Percentiles rank a stretch among this genome's conserved stretches.
phyloP scores from a whole-genome alignment of 2,113 vertebrate species.

The Pituophis catenifer region DNA sequence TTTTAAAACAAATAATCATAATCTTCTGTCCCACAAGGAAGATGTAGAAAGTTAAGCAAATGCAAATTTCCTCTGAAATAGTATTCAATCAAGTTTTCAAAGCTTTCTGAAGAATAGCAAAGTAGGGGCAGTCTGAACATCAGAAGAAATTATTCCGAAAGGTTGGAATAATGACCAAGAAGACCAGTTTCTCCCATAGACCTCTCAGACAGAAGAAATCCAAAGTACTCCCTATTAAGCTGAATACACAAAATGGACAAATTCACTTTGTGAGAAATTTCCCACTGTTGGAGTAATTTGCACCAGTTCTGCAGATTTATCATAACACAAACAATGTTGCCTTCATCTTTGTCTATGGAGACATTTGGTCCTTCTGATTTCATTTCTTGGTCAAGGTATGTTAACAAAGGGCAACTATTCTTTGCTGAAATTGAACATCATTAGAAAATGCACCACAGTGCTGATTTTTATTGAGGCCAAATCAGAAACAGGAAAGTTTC shows the following conservation, averaged over 20 bases:
- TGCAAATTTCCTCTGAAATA: background rate
- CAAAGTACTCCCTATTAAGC: background rate
- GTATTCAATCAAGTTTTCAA: background rate
- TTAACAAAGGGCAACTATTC: background rate
- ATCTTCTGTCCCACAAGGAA: background rate
- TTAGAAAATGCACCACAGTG: rapidly evolving
- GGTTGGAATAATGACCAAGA: background rate
- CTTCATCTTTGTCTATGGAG: background rate
- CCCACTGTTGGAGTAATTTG: background rate
- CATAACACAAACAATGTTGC: background rate
- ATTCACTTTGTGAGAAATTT: background rate
- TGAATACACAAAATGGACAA: background rate
- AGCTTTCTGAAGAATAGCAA: background rate
- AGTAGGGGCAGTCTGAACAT: background rate
- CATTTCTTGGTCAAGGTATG: background rate
- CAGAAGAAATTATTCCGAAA: background rate
- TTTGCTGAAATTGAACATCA: background rate
- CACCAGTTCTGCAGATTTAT: background rate
- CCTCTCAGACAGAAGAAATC: background rate
- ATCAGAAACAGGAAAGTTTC: background rate
- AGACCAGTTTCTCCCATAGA: background rate
- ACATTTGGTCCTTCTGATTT: background rate
- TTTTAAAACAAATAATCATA: background rate
- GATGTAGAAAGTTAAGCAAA: background rate
- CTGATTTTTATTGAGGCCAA: background rate